Conservation (phyloP, 2,888 invertebrate genomes). For the Caenorhabditis sp. region DNA sequence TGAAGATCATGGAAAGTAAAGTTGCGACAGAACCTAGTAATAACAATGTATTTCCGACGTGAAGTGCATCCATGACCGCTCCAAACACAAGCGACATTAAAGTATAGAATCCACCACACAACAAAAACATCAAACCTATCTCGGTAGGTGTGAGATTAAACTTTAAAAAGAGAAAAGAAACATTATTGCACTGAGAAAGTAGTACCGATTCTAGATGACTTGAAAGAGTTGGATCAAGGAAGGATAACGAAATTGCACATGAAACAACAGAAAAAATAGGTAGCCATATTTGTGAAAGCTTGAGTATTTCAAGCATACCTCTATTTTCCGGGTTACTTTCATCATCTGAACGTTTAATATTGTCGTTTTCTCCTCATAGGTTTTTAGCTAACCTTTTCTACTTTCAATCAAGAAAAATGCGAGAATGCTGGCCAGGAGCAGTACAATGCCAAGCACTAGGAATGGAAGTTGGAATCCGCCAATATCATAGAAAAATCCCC, state of each 20-base stretch:
- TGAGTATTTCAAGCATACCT: slow-evolving; percentile 76
- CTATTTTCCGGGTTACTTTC: slow-evolving; percentile 53
- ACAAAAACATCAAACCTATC: slow-evolving; percentile 78
- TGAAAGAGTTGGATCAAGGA: slow-evolving; percentile 90
- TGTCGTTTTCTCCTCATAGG: background rate
- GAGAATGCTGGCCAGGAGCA: slow-evolving; percentile 70
- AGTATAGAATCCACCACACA: slow-evolving; percentile 78
- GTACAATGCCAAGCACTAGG: slow-evolving; percentile 72
- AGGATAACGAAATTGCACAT: slow-evolving; percentile 81
- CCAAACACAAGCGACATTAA: slow-evolving; percentile 77
- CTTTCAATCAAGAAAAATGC: slow-evolving; percentile 72
- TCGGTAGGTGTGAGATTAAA: slow-evolving; percentile 76
- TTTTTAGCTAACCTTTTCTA: slow-evolving; percentile 59
- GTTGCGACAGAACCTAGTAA: slow-evolving; percentile 75
- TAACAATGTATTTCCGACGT: slow-evolving; percentile 72
- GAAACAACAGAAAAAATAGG: slow-evolving; percentile 75
- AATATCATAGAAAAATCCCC: slow-evolving; percentile 86
- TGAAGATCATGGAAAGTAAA: slow-evolving; percentile 76
- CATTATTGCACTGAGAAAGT: background rate
- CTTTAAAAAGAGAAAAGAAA: slow-evolving; percentile 44
- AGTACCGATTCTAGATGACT: slow-evolving; percentile 84
- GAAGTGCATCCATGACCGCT: slow-evolving; percentile 71
- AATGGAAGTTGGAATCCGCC: slow-evolving; percentile 75
- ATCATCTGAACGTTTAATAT: slow-evolving; percentile 47
- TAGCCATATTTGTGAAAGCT: slow-evolving; percentile 75